Evolutionary conservation across 2,888 invertebrate genomes (phyloP).

Genomic region (Oxyteleia sp.): DNA sequence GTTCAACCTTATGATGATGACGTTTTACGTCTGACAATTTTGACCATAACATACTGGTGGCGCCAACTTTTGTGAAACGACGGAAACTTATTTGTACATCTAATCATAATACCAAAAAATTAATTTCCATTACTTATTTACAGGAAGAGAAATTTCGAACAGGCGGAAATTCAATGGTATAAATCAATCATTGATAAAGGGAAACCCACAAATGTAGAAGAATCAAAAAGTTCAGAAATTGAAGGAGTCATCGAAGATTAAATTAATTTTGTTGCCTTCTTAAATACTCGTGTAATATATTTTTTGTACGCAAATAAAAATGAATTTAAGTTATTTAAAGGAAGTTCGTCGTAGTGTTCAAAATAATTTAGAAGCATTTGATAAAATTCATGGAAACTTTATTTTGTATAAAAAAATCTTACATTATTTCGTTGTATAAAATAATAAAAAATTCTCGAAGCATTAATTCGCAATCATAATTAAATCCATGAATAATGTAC

Average conservation of each 20-base stretch:
- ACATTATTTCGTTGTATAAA: constrained; percentile 28
- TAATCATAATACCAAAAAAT: too few species aligned
- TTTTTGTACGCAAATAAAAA: constrained; percentile 6
- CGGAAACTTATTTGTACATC: too few species aligned
- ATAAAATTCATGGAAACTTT: constrained; percentile 21
- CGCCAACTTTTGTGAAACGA: too few species aligned
- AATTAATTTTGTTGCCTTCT: not conserved
- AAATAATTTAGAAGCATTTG: not conserved
- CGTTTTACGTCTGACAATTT: too few species aligned
- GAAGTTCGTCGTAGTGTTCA: too few species aligned
- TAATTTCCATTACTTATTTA: constrained; percentile 16
- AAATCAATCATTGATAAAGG: constrained; percentile 80
- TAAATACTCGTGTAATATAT: constrained; percentile 11
- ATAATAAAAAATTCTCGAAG: constrained; percentile 17
- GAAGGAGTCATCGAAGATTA: constrained; percentile 74
- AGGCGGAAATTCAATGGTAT: constrained; percentile 83
- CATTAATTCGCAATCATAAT: not conserved
- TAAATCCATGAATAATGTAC: not conserved
- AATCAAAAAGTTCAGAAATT: constrained; percentile 71
- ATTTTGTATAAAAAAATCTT: constrained; percentile 40
- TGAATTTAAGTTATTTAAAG: not conserved
- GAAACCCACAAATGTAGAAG: constrained; percentile 57
- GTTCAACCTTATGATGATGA: too few species aligned
- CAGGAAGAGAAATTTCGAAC: constrained; percentile 81
- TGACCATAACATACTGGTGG: too few species aligned